Conservation (phyloP, 2,797 vertebrate species). For the Spinibarbus caldwelli region DNA sequence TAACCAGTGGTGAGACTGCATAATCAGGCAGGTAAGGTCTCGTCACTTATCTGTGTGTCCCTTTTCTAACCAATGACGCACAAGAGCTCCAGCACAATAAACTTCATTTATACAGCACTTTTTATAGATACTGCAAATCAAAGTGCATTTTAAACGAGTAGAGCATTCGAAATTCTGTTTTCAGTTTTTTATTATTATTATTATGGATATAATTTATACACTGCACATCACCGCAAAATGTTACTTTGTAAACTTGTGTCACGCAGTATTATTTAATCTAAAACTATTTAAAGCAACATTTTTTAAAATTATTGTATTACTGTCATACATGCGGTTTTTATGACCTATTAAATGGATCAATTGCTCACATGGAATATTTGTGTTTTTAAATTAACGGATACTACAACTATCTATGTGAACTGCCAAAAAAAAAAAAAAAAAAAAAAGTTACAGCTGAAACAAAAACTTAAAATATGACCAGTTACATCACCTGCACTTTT, state of each 20-base stretch:
- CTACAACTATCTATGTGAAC: neutral
- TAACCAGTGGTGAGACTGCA: slow-evolving; percentile 35
- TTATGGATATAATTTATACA: neutral
- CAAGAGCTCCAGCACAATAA: slow-evolving; percentile 3
- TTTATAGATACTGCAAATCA: slow-evolving; percentile 12
- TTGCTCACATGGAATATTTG: neutral
- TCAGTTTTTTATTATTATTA: too few relatives aligned
- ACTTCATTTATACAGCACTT: slow-evolving; percentile 3
- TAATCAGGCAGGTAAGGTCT: slow-evolving; percentile 44
- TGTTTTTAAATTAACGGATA: too few relatives aligned
- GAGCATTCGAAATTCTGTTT: neutral
- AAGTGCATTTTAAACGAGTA: neutral
- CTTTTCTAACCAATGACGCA: slow-evolving; percentile 12
- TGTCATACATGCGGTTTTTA: too few relatives aligned
- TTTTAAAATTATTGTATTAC: neutral
- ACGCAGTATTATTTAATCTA: neutral
- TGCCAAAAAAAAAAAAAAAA: neutral
- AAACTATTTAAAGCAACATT: neutral
- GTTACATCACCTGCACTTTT: neutral
- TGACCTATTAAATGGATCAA: neutral
- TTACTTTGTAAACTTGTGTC: neutral
- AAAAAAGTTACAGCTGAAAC: neutral
- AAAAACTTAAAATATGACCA: neutral
- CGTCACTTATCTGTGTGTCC: neutral
- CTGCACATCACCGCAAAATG: neutral